Evolutionary conservation across 2,888 invertebrate species (phyloP).

Genomic region (Pterobdella sp.): DNA sequence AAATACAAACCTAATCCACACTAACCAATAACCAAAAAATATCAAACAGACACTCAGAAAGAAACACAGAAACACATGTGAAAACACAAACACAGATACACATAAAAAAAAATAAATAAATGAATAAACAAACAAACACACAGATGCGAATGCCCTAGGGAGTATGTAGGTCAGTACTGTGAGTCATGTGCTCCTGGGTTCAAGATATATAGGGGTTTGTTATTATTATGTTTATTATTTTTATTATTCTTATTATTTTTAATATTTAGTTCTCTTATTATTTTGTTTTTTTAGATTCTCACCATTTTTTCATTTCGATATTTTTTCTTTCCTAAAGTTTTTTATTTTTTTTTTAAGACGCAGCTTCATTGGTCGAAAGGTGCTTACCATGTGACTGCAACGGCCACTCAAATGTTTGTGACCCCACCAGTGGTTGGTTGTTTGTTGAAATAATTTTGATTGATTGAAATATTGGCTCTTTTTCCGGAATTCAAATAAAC

Average conservation of each 20-base stretch:
- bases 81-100: background rate
- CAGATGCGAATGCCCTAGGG: constrained; percentile 65
- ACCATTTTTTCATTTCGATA: no score
- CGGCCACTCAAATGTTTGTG: constrained; percentile 88
- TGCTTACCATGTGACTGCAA: constrained; percentile 96
- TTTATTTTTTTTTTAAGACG: no score
- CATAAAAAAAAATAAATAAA: background rate
- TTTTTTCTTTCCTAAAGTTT: no score
- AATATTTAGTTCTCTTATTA: no score
- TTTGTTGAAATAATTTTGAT: background rate
- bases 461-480: background rate
- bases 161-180: constrained; percentile 79
- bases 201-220: constrained; percentile 76
- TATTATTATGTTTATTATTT: no score
- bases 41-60: background rate
- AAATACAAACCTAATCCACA: background rate
- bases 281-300: no score
- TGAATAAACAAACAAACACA: constrained; percentile 56
- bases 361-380: constrained; percentile 75
- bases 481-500: background rate
- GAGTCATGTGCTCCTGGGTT: constrained; percentile 93
- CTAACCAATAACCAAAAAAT: background rate
- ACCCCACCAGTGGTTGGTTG: constrained; percentile 52
- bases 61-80: background rate
- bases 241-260: no score